Conservation (phyloP, 2,888 invertebrate species). For the Nymphalis c-album region DNA sequence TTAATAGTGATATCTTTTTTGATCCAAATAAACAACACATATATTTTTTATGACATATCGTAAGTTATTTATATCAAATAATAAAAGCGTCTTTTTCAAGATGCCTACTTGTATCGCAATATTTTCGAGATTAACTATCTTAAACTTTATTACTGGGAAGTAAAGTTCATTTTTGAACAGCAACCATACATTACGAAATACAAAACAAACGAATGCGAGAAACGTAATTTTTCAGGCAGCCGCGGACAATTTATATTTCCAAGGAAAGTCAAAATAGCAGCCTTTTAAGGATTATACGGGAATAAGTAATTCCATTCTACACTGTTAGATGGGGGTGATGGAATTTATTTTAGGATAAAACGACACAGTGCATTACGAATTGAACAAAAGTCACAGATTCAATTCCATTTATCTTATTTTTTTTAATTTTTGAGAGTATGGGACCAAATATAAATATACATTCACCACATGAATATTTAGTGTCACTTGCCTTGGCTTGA, state of each 20-base stretch:
- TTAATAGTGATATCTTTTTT: too few relatives aligned
- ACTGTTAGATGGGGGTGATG: conserved; percentile 26
- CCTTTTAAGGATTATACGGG: conserved; percentile 37
- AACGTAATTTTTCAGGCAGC: conserved; percentile 60
- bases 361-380: background rate
- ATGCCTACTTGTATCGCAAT: conserved; percentile 22
- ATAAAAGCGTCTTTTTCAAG: conserved; percentile 18
- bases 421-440: too few relatives aligned
- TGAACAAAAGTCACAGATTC: background rate
- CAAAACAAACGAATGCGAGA: conserved; percentile 52
- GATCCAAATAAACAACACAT: background rate
- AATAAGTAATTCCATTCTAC: conserved; percentile 35
- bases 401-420: background rate
- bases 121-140: conserved; percentile 1
- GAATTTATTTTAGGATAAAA: conserved; percentile 21
- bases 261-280: conserved; percentile 46
- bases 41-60: too few relatives aligned
- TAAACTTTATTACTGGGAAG: conserved; percentile 7
- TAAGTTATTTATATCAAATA: conserved; percentile 16
- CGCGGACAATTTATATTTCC: conserved; percentile 58
- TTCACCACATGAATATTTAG: too few relatives aligned
- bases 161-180: conserved; percentile 19
- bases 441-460: too few relatives aligned
- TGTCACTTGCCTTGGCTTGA: too few relatives aligned
- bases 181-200: conserved; percentile 25